A percentile compares a stretch with the other conserved stretches of the same genome.
These are phyloP conservation scores for Bungarus multicinctus DNA, from an alignment of 2,113 vertebrate species.

Conservation along the genomic window DNA sequence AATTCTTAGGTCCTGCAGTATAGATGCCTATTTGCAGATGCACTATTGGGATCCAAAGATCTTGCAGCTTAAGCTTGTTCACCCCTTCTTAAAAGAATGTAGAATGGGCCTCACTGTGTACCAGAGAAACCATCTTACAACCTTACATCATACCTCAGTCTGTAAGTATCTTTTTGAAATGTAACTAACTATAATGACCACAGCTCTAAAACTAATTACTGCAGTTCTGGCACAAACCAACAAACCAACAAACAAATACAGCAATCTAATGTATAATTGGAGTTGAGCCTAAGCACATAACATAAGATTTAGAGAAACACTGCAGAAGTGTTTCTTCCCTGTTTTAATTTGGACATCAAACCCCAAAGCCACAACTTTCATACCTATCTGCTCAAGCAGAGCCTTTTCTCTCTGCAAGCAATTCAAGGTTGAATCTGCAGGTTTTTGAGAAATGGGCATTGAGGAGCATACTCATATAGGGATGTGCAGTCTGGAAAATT, in stretches of 20 bases:
- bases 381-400: background rate
- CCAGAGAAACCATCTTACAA: background rate
- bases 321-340: background rate
- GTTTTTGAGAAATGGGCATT: background rate
- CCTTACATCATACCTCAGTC: background rate
- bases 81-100: background rate
- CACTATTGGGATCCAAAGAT: background rate
- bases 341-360: background rate
- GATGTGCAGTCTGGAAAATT: background rate
- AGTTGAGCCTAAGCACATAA: background rate
- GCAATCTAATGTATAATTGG: background rate
- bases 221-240: background rate
- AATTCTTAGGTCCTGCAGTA: background rate
- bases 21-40: background rate
- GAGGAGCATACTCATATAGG: background rate
- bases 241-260: background rate
- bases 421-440: background rate
- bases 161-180: background rate
- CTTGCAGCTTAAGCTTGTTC: background rate
- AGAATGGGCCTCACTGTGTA: background rate
- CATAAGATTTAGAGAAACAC: background rate
- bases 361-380: background rate
- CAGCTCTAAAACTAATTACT: background rate
- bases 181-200: background rate
- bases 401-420: background rate